phyloP scores from a whole-genome alignment of 2,888 invertebrate genomes.

The Eristalinus aeneus region DNA sequence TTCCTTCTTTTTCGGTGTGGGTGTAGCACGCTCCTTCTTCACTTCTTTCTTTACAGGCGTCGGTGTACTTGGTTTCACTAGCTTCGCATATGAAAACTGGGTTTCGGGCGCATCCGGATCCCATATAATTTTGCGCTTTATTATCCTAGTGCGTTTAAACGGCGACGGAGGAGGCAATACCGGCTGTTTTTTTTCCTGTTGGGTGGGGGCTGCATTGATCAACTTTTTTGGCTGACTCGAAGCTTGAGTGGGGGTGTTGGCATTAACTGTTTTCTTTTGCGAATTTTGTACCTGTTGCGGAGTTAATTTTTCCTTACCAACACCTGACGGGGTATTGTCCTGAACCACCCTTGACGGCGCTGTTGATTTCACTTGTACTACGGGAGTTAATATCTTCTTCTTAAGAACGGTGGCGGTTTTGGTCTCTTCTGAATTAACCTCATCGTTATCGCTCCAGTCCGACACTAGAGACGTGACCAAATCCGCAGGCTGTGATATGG shows the following conservation, averaged over 20 bases:
- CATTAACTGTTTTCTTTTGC: constrained; percentile 17
- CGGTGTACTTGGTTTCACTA: constrained; percentile 73
- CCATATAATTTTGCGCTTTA: constrained; percentile 88
- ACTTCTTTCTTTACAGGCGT: constrained; percentile 45
- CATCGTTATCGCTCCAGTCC: constrained; percentile 80
- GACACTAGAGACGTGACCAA: constrained; percentile 77
- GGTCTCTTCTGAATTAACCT: constrained; percentile 28
- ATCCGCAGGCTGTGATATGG: constrained; percentile 72
- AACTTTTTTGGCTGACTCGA: constrained; percentile 28
- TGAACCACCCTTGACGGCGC: background rate
- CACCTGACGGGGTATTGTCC: constrained; percentile 1
- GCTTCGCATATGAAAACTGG: constrained; percentile 80
- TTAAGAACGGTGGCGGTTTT: background rate
- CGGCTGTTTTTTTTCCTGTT: constrained; percentile 39
- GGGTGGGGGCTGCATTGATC: constrained; percentile 33
- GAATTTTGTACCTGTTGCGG: background rate
- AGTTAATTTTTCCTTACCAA: constrained; percentile 21
- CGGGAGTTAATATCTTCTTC: constrained; percentile 9
- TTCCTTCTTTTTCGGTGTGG: constrained; percentile 73
- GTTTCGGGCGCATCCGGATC: constrained; percentile 83
- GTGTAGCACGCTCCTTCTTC: constrained; percentile 73
- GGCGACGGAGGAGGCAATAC: constrained; percentile 52
- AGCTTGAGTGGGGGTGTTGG: background rate
- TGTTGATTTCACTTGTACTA: background rate
- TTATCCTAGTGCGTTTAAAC: constrained; percentile 82